These are phyloP conservation scores for Agrilus biguttatus DNA, from an alignment of 2,888 invertebrate genomes.

Conservation along the genomic window DNA sequence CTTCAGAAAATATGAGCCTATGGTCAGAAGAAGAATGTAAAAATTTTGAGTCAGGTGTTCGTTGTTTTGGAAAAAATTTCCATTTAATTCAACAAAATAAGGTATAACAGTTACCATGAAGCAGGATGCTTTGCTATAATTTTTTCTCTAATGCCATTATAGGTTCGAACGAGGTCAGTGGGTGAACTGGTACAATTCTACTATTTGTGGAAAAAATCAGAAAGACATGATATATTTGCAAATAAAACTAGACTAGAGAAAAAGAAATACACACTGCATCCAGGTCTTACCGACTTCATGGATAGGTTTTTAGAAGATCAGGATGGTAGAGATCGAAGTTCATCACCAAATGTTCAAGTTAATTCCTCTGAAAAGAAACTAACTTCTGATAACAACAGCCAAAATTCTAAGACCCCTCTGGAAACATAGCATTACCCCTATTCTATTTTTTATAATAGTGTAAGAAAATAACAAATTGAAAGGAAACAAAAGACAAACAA, in stretches of 20 bases:
- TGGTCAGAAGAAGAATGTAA: constrained; percentile 98
- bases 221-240: constrained; percentile 85
- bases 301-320: constrained; percentile 83
- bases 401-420: constrained; percentile 12
- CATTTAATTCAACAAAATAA: constrained; percentile 86
- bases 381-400: constrained; percentile 10
- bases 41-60: constrained; percentile 90
- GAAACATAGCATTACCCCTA: constrained; percentile 12
- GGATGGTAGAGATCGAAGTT: constrained; percentile 53
- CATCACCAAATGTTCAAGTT: constrained; percentile 52
- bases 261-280: constrained; percentile 83
- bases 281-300: constrained; percentile 89
- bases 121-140: neutral
- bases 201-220: constrained; percentile 97
- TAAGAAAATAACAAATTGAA: no score
- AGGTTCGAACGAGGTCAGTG: constrained; percentile 83
- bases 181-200: constrained; percentile 95
- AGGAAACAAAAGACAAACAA: no score
- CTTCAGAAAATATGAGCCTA: constrained; percentile 62
- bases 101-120: constrained; percentile 31
- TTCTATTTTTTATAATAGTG: no score
- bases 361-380: constrained; percentile 14
- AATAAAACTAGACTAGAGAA: constrained; percentile 81
- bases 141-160: constrained; percentile 4
- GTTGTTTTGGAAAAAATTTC: constrained; percentile 92